These are phyloP conservation scores for Ceratina japonica DNA, from an alignment of 1,140 invertebrate genomes.

Conservation along the genomic window DNA sequence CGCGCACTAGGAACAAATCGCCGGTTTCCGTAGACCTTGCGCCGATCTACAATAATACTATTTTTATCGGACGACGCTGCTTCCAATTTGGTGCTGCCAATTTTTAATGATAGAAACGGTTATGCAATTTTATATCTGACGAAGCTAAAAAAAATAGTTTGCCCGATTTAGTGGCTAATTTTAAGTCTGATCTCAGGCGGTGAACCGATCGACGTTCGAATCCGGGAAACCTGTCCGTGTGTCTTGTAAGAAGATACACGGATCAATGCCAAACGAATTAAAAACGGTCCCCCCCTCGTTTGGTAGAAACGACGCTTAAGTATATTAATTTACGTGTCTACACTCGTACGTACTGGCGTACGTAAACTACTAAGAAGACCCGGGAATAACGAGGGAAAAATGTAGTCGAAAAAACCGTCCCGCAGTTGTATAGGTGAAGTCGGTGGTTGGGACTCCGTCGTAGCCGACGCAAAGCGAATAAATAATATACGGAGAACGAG, in stretches of 20 bases:
- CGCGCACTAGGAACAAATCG: conserved; percentile 63
- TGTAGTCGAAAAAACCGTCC: conserved; percentile 47
- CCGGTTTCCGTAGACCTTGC: conserved; percentile 21
- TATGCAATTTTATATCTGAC: not conserved
- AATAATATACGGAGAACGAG: conserved; percentile 14
- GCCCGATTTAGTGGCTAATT: too few species aligned
- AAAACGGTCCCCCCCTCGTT: conserved; percentile 22
- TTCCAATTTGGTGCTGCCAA: not conserved
- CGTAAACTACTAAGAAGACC: conserved; percentile 27
- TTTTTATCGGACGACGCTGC: not conserved
- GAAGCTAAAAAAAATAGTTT: not conserved
- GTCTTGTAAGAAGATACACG: not conserved
- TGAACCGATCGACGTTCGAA: not conserved
- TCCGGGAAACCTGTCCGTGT: not conserved
- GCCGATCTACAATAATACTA: conserved; percentile 24
- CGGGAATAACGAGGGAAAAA: conserved; percentile 21
- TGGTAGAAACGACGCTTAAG: conserved; percentile 41
- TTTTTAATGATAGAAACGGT: not conserved
- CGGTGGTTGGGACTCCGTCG: conserved; percentile 29
- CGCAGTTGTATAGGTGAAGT: conserved; percentile 49
- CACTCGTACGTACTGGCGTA: conserved; percentile 23
- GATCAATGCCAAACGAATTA: not conserved
- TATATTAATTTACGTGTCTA: conserved; percentile 54
- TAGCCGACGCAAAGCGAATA: conserved; percentile 41
- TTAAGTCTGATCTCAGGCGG: too few species aligned